Evolutionary conservation across 2,797 vertebrate genomes (phyloP).

Genomic region (Picus viridis): DNA sequence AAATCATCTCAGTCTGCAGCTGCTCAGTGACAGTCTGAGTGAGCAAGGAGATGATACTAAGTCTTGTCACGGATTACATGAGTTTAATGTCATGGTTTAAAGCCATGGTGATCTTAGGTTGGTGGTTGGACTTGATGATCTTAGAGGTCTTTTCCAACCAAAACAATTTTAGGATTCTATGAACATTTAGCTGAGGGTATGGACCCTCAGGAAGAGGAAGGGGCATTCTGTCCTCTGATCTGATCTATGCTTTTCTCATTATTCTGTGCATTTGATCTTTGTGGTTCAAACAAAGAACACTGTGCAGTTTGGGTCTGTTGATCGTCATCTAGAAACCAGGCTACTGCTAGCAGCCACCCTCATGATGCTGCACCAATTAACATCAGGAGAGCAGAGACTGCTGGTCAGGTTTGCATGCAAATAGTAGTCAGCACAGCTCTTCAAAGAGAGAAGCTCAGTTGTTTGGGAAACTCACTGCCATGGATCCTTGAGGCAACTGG

Average conservation of each 20-base stretch:
- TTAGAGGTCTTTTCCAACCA: no score
- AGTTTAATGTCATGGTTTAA: no score
- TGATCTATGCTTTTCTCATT: conserved; percentile 69
- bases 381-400: conserved; percentile 76
- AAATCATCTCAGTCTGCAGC: conserved; percentile 73
- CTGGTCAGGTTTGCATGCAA: conserved; percentile 72
- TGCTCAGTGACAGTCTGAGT: conserved; percentile 70
- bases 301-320: conserved; percentile 64
- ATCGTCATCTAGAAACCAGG: conserved; percentile 76
- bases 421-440: conserved; percentile 66
- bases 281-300: conserved; percentile 72
- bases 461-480: conserved; percentile 41
- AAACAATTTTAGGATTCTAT: no score
- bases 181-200: conserved; percentile 55
- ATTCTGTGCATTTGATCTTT: conserved; percentile 62
- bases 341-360: conserved; percentile 51
- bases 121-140: no score
- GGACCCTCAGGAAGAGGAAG: conserved; percentile 53
- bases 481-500: conserved; percentile 54
- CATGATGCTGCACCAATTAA: conserved; percentile 75
- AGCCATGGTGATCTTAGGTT: no score
- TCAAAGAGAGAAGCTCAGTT: conserved; percentile 63
- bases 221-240: conserved; percentile 37
- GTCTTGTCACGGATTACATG: conserved; percentile 34
- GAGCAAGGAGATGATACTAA: conserved; percentile 62